Conservation (phyloP, 2,113 vertebrate species). For the Ammodramus savannarum region DNA sequence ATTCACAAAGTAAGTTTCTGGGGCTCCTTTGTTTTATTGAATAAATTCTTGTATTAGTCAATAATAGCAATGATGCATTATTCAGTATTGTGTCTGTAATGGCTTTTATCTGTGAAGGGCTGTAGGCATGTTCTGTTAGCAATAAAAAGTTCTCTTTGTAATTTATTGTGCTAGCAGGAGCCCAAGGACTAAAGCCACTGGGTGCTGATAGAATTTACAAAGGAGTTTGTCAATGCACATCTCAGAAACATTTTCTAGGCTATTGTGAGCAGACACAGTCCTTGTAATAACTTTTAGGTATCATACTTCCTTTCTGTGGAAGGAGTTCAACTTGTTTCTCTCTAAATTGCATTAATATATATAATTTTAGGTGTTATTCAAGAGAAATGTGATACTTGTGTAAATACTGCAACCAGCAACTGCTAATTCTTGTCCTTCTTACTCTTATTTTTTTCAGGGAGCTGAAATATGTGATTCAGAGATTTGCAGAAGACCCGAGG, state of each 20-base stretch:
- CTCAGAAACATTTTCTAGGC: neutral
- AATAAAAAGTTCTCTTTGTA: constrained; percentile 9
- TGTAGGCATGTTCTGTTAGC: neutral
- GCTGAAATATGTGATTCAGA: constrained; percentile 97
- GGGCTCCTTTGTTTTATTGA: neutral
- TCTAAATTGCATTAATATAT: neutral
- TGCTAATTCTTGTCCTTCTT: neutral
- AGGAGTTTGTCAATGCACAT: neutral
- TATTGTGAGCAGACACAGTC: neutral
- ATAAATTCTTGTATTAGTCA: neutral
- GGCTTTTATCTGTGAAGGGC: neutral
- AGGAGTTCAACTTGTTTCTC: neutral
- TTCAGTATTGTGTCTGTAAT: neutral
- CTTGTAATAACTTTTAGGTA: neutral
- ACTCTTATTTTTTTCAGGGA: constrained; percentile 76
- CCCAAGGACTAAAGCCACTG: constrained; percentile 1
- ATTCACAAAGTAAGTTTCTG: constrained; percentile 94
- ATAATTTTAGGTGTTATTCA: neutral
- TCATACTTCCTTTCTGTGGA: neutral
- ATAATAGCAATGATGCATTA: neutral
- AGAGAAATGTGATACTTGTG: neutral
- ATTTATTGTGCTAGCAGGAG: neutral
- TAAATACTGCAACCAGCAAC: neutral
- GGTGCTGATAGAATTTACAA: neutral
- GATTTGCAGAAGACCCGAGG: constrained; percentile 94